Percentiles rank a stretch among this genome's conserved stretches.
Conservation (phyloP, 1,140 invertebrate genomes). For the Radopholus similis region DNA sequence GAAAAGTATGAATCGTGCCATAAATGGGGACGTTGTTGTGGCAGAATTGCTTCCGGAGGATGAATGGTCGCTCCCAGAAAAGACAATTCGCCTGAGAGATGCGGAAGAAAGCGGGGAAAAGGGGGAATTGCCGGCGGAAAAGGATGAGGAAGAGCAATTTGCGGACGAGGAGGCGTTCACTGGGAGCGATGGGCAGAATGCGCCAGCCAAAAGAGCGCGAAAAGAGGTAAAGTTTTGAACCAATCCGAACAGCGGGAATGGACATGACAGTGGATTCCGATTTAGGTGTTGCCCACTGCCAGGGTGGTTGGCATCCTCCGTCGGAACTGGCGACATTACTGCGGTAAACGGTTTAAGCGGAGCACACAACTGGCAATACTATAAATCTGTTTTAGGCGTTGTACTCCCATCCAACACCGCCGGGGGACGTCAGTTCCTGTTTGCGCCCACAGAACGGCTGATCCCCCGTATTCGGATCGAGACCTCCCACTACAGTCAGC, state of each 20-base stretch:
- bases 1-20: conserved; percentile 73
- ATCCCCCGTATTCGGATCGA: conserved; percentile 87
- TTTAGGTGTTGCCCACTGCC: conserved; percentile 68
- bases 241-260: too few species aligned
- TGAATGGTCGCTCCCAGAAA: conserved; percentile 78
- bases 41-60: conserved; percentile 81
- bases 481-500: conserved; percentile 76
- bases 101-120: conserved; percentile 58
- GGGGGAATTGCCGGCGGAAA: conserved; percentile 37
- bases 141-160: conserved; percentile 17
- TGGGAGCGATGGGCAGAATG: too few species aligned
- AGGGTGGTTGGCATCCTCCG: conserved; percentile 91
- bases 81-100: conserved; percentile 55
- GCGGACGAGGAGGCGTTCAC: conserved; percentile 21
- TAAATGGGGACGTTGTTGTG: conserved; percentile 90
- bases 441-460: conserved; percentile 81
- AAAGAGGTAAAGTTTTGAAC: conserved; percentile 91
- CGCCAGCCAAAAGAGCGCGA: conserved; percentile 69
- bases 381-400: conserved; percentile 4
- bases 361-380: too few species aligned
- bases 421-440: conserved; percentile 64
- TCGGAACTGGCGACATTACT: conserved; percentile 92
- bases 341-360: too few species aligned
- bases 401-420: conserved; percentile 3
- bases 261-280: conserved; percentile 78